These are phyloP conservation scores for Emydura subglobosa DNA, from an alignment of 2,113 vertebrate species.

Conservation along the genomic window DNA sequence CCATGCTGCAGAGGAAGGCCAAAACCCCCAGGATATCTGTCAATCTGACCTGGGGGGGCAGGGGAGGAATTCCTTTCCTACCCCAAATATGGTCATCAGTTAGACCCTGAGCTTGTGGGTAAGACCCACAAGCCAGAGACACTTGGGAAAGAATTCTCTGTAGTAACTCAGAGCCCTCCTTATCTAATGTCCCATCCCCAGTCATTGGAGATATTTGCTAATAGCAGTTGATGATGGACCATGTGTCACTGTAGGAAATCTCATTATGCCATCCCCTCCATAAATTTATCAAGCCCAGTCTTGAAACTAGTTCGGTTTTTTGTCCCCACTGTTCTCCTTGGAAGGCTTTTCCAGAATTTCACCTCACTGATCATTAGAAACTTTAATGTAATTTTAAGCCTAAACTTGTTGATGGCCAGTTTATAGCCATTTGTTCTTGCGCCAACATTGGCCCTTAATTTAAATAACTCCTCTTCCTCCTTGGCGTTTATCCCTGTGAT, in stretches of 20 bases:
- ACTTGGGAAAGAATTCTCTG: neutral
- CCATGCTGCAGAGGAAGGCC: neutral
- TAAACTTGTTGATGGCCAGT: neutral
- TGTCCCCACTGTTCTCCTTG: neutral
- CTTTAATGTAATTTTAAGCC: neutral
- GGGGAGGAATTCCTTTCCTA: neutral
- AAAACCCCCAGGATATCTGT: neutral
- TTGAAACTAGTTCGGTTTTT: neutral
- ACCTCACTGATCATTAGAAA: neutral
- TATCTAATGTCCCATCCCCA: neutral
- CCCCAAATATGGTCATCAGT: neutral
- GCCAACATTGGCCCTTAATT: no score
- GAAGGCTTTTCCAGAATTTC: neutral
- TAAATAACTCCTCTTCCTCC: no score
- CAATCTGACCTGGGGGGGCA: neutral
- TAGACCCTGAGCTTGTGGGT: neutral
- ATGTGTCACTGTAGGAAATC: neutral
- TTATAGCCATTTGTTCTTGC: no score
- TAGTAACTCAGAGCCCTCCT: neutral
- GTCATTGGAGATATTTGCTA: neutral
- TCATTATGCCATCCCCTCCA: neutral
- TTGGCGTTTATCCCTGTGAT: no score
- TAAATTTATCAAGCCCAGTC: neutral
- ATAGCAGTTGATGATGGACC: neutral
- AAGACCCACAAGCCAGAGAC: neutral